Conservation (phyloP, 1,140 invertebrate species). For the Saccostrea cuccullata region DNA sequence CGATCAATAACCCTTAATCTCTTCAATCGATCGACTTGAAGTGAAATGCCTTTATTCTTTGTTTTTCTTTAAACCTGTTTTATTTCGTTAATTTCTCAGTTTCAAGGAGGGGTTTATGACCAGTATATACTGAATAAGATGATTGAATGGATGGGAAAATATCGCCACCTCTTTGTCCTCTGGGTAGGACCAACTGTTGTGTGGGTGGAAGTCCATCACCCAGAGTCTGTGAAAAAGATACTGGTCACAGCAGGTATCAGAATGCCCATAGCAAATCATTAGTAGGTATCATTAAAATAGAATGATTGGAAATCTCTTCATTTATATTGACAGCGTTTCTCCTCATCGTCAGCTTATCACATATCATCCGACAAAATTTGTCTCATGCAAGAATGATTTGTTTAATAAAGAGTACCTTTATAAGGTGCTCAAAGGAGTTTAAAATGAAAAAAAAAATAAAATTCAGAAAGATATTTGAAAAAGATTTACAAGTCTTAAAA, state of each 20-base stretch:
- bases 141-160: neutral
- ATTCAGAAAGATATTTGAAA: neutral
- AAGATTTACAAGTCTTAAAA: neutral
- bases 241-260: neutral
- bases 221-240: neutral
- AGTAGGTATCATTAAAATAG: too few relatives aligned
- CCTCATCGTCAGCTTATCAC: too few relatives aligned
- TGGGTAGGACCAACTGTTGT: neutral
- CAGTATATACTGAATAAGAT: neutral
- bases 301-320: too few relatives aligned
- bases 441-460: too few relatives aligned
- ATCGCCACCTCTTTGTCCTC: neutral
- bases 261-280: neutral
- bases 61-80: neutral
- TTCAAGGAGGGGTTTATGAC: neutral
- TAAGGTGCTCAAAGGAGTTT: too few relatives aligned
- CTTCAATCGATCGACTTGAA: neutral
- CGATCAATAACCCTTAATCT: too few relatives aligned
- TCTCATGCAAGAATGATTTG: too few relatives aligned
- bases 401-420: too few relatives aligned
- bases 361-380: too few relatives aligned
- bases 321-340: too few relatives aligned
- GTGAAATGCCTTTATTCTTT: neutral
- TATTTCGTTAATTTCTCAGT: neutral
- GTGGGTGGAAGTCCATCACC: neutral